Evolutionary conservation across 2,888 invertebrate genomes (phyloP), one percentile per base, ranked within the genome.

Genomic region (Eupeodes latifasciatus): DNA sequence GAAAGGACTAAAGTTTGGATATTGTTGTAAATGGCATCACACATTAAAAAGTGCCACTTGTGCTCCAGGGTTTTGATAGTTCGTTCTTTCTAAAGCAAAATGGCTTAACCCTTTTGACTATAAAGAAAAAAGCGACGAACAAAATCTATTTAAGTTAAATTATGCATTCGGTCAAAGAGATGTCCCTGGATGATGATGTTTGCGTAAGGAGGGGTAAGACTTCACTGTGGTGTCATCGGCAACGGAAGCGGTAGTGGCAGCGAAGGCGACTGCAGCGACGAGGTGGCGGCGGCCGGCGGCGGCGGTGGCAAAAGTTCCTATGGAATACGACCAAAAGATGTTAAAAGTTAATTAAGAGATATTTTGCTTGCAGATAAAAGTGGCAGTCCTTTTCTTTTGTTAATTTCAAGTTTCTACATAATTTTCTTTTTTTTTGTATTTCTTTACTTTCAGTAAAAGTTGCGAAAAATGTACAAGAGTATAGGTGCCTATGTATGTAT

Each of bases 271-370:
- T 27, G 27, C 27, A 27, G 64, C 67, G 14, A 34, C 53, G 75
- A n/a, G n/a, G n/a, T n/a, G n/a, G n/a, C n/a, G n/a, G n/a, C n/a
- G n/a, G n/a, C n/a, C n/a, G n/a, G n/a, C n/a, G n/a, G n/a, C 66
- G 55, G 59, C 55, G 14, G 10, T 59, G 14, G 59, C 16, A 51
- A 77, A 81, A 81, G 78, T 85, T 88, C 27, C 88, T 66, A 19
- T 14, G 69, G 40, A 75, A 61, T 62, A 55, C 75, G 44, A 88
- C 88, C 85, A 59, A 85, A 81, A 88, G 85, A 88, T 81, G 85
- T 88, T 88, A 88, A 88, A 88, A 88, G 88, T 85, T 88, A 88
- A 88, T 88, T 88, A 88, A 88, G 80, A 88, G 80, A 88, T 88
- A 88, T 85, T 85, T 81, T 77, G 47, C 75, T 81, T 81, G 72